Conservation (phyloP, 2,113 vertebrate species). For the Cygnus atratus region DNA sequence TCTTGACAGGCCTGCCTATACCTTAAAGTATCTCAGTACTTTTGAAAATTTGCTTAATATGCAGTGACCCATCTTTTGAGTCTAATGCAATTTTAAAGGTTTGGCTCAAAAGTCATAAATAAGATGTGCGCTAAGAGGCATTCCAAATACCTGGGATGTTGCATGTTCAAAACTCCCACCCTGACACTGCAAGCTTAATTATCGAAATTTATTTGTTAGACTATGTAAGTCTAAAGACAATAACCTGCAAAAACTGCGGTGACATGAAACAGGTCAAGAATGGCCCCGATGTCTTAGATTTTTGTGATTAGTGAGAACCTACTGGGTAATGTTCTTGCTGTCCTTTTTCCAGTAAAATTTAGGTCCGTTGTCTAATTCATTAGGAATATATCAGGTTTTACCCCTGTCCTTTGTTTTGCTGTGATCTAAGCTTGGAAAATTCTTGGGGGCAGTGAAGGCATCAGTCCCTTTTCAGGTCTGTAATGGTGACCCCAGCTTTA, state of each 20-base stretch:
- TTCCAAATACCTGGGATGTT: not conserved
- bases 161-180: not conserved
- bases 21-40: not conserved
- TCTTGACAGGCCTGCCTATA: not conserved
- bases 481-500: not conserved
- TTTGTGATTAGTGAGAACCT: conserved; percentile 63
- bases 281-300: too few relatives aligned
- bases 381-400: not conserved
- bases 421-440: too few relatives aligned
- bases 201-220: not conserved
- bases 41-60: not conserved
- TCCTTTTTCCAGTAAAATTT: not conserved
- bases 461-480: not conserved
- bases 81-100: conserved; percentile 64
- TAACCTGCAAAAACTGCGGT: not conserved
- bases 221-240: not conserved
- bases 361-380: not conserved
- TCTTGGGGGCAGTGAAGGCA: not conserved
- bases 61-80: conserved; percentile 76
- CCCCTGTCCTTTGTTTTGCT: accelerated
- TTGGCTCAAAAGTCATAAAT: not conserved
- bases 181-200: not conserved
- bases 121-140: not conserved
- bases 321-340: conserved; percentile 60
- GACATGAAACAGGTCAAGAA: not conserved